These are phyloP conservation scores for Drosophila parvula DNA, from an alignment of 1,140 invertebrate genomes.

Conservation along the genomic window DNA sequence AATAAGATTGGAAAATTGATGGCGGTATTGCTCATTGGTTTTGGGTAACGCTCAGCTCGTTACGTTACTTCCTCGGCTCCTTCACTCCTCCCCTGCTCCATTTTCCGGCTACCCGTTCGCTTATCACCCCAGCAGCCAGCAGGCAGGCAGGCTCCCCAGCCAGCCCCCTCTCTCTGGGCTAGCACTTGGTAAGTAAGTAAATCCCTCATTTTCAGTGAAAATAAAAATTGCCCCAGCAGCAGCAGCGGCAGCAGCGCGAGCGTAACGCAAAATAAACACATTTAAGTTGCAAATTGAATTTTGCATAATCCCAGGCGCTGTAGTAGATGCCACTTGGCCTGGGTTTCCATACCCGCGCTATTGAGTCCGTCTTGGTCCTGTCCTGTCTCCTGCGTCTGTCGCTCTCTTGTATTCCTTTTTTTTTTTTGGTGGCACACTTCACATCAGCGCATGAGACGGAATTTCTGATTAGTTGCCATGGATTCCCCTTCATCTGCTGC, in stretches of 20 bases:
- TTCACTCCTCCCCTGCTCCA: background rate
- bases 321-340: slow-evolving; percentile 49
- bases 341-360: slow-evolving; percentile 3
- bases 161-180: background rate
- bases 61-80: slow-evolving; percentile 9
- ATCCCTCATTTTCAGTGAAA: slow-evolving; percentile 82
- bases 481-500: slow-evolving; percentile 38
- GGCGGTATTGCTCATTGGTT: slow-evolving; percentile 74
- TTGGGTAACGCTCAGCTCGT: slow-evolving; percentile 33
- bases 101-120: slow-evolving; percentile 49
- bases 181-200: slow-evolving; percentile 59
- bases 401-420: slow-evolving; percentile 30
- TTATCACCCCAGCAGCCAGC: slow-evolving; percentile 29
- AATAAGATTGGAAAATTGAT: slow-evolving; percentile 82
- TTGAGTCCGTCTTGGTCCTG: slow-evolving; percentile 46
- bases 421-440: slow-evolving; percentile 45
- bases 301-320: slow-evolving; percentile 77
- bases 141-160: slow-evolving; percentile 15
- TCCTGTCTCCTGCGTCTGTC: slow-evolving; percentile 27
- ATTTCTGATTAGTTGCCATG: slow-evolving; percentile 81
- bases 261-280: slow-evolving; percentile 84
- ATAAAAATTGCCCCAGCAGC: slow-evolving; percentile 79
- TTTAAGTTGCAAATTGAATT: slow-evolving; percentile 84
- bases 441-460: slow-evolving; percentile 76
- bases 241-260: slow-evolving; percentile 6